A percentile compares a stretch with the other conserved stretches of the same genome.
phyloP scores from a whole-genome alignment of 1,140 invertebrate genomes.

The Ridgeia piscesae region DNA sequence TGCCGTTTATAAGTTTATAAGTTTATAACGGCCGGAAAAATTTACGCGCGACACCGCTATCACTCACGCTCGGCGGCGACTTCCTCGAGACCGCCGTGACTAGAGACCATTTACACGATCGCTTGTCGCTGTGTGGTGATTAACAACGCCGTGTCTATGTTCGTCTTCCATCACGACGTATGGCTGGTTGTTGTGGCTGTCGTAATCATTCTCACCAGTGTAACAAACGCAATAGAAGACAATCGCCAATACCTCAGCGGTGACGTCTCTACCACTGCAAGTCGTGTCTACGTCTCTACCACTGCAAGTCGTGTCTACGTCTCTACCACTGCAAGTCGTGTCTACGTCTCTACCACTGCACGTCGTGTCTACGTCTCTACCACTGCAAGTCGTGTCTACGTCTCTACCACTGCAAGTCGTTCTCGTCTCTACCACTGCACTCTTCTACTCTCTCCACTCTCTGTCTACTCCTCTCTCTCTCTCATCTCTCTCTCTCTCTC shows the following conservation, averaged over 20 bases:
- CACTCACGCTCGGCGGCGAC: neutral
- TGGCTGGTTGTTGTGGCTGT: neutral
- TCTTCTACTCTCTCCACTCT: too few species aligned
- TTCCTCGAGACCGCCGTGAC: neutral
- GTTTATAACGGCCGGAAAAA: too few species aligned
- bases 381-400: too few species aligned
- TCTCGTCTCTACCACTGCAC: too few species aligned
- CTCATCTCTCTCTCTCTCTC: too few species aligned
- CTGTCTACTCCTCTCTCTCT: too few species aligned
- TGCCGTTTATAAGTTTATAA: too few species aligned
- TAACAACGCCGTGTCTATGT: neutral
- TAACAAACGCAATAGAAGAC: neutral
- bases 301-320: neutral
- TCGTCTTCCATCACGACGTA: neutral
- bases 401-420: too few species aligned
- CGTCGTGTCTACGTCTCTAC: too few species aligned
- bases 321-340: too few species aligned
- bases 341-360: too few species aligned
- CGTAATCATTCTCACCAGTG: neutral
- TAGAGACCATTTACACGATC: neutral
- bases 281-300: neutral
- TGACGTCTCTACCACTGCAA: neutral
- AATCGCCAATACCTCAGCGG: neutral
- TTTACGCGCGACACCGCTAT: too few species aligned
- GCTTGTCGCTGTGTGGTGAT: neutral